Evolutionary conservation across 2,797 vertebrate genomes (phyloP).

Genomic region (Chromobotia macracanthus): DNA sequence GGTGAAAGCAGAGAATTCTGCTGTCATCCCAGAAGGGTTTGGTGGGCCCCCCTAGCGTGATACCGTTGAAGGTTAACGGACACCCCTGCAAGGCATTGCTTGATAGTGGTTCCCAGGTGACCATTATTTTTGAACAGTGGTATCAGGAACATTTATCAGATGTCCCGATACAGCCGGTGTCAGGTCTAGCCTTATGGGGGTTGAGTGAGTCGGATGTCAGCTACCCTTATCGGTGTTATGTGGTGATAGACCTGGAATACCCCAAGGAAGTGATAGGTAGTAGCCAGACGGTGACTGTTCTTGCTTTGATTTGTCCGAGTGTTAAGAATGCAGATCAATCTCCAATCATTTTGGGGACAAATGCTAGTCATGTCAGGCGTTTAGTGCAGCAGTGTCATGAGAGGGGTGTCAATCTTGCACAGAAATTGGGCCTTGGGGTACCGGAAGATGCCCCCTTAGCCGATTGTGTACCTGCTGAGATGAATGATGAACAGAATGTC

Average conservation of each 20-base stretch:
- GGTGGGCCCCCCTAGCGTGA: neutral
- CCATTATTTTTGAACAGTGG: slow-evolving; percentile 36
- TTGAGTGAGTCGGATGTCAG: slow-evolving; percentile 15
- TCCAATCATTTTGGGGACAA: neutral
- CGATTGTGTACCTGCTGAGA: too few relatives aligned
- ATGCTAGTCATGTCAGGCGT: too few relatives aligned
- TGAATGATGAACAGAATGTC: too few relatives aligned
- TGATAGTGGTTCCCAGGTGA: slow-evolving; percentile 50
- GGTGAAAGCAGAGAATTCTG: neutral
- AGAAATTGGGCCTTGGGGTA: too few relatives aligned
- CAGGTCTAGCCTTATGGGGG: slow-evolving; percentile 41
- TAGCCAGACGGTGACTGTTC: neutral
- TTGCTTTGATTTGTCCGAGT: neutral
- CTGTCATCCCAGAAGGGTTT: neutral
- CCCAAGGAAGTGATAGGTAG: neutral
- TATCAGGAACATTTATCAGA: slow-evolving; percentile 28
- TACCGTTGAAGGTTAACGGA: slow-evolving; percentile 35
- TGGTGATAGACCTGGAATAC: slow-evolving; percentile 21
- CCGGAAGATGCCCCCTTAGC: too few relatives aligned
- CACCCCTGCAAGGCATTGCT: slow-evolving; percentile 9
- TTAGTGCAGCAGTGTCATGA: too few relatives aligned
- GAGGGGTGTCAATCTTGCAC: too few relatives aligned
- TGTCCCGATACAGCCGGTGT: slow-evolving; percentile 31
- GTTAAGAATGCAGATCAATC: neutral
- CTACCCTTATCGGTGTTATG: slow-evolving; percentile 39